Base-by-base conservation (phyloP, 2,797 vertebrate species). In the Notamacropus eugenii region DNA sequence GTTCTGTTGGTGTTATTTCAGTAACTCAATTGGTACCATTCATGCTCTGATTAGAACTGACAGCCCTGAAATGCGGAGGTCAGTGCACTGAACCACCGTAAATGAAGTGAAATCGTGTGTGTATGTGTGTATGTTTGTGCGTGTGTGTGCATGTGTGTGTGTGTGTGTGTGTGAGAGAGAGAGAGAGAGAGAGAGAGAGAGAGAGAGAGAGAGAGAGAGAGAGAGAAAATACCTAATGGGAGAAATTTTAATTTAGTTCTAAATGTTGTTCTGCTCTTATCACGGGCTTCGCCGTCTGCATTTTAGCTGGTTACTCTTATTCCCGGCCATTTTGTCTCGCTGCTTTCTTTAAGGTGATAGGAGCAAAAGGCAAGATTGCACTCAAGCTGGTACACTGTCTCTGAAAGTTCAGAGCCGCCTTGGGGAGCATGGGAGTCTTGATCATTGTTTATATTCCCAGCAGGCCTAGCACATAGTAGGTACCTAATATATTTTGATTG, bases 31-130 rank as follows among this genome's bases (percentile, higher is more conserved):
- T 50, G 91, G n/a, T 4, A 40, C 52, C 27, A 55, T 59, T 27
- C 11, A 22, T 87, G 91, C 40, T 91, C 58, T 55, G 92, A 10
- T 13, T 90, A 94, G 92, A 82, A 46, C 90, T 93, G 87, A 57
- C 92, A 27, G 90, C 92, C 74, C 0, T 91, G 54, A 52, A 90
- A 93, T 54, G 90, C 93, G 22, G 93, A 96, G 96, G 96, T 97
- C 97, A 96, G 96, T 97, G 93, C 54, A 10, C 90, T 1, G 52
- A 54, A 91, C 90, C 90, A n/a, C 52, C 9, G 13, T 91, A 91
- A 91, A 91, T 91, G 90, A 55, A 50, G 40, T 87, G 40, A 46
- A 87, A 27, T 87, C 6, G 8, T 50, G 22, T 87, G 74, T 50
- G 40, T 31, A 52, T 27, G 74, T 87, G 74, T 46, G 74, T 87